Evolutionary conservation across 2,888 invertebrate species (phyloP), one percentile per base, ranked within the genome.

Genomic region (Tiliacea citrago): DNA sequence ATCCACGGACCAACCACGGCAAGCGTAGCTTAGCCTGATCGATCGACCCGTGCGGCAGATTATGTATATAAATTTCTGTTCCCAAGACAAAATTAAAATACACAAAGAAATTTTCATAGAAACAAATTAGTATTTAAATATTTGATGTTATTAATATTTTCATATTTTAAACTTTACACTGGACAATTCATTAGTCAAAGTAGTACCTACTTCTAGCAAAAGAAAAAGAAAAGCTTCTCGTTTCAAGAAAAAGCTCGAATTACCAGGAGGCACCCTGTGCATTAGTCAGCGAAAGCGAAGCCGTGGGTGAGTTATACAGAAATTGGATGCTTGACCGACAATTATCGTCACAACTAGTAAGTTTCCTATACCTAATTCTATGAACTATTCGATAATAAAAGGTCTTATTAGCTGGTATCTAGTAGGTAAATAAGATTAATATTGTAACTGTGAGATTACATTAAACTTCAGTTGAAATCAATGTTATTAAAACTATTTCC

Each of bases 231-330:
- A 18, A 45, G 10, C 24, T 63, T 45, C 45, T 24, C 18, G 7
- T 24, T 55, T 67, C 24, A 67, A 35, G 65, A 16, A 51, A 51
- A 66, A n/a, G 6, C 35, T 66, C 29, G 16, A 35, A 66, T 51
- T 51, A 51, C 35, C 29, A 29, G 3, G 21, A 21, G 16, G 16
- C 49, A 35, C 29, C 12, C 49, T 35, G 9, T 51, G 9, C 16
- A 66, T 35, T 51, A 51, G 51, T 51, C 16, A n/a, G 35, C n/a
- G 35, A 35, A 51, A 66, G 51, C 7, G 35, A 35, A 66, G 21
- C 49, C n/a, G n/a, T 51, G 49, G 16, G 6, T 45, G 24, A 24
- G 18, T 45, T 45, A 3, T 12, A 45, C 10, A 45, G 62, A 62
- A 62, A 62, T 62, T 45, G 24, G 62, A 62, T 18, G 7, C 62